Conservation (phyloP, 2,888 invertebrate genomes). For the Drosophila atroscutellata region DNA sequence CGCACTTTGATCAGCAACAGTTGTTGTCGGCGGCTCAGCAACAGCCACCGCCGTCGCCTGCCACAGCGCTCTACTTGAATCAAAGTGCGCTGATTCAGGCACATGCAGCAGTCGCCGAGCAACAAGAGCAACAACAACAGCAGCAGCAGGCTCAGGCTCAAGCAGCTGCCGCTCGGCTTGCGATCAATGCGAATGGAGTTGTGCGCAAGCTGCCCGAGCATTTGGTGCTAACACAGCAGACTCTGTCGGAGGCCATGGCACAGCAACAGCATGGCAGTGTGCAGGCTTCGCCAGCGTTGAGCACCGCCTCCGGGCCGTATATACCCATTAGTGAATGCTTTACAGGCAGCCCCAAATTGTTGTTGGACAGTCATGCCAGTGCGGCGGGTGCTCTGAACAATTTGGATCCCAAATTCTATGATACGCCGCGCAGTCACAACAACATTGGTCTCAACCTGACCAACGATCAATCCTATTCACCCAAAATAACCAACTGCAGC, state of each 20-base stretch:
- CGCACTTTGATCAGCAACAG: slow-evolving; percentile 75
- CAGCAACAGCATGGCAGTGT: slow-evolving; percentile 73
- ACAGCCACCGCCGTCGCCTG: slow-evolving; percentile 72
- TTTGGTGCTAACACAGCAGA: slow-evolving; percentile 82
- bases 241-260: slow-evolving; percentile 74
- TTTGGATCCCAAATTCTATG: slow-evolving; percentile 87
- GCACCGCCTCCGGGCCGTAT: slow-evolving; percentile 92
- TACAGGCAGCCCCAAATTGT: slow-evolving; percentile 89
- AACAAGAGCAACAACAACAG: slow-evolving; percentile 32
- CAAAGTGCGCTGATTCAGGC: slow-evolving; percentile 71
- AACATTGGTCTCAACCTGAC: slow-evolving; percentile 85
- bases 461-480: slow-evolving; percentile 85
- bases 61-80: slow-evolving; percentile 76
- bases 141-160: slow-evolving; percentile 45
- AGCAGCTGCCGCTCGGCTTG: slow-evolving; percentile 63
- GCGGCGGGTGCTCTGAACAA: slow-evolving; percentile 82
- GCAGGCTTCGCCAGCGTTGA: slow-evolving; percentile 88
- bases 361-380: slow-evolving; percentile 45
- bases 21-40: slow-evolving; percentile 70
- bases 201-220: slow-evolving; percentile 85
- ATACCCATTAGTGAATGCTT: slow-evolving; percentile 97
- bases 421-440: slow-evolving; percentile 85
- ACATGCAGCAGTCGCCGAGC: slow-evolving; percentile 43
- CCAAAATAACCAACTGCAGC: slow-evolving; percentile 84
- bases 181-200: slow-evolving; percentile 78